Evolutionary conservation across 2,797 vertebrate genomes (phyloP).

Genomic region (Ptychadena robeensis): DNA sequence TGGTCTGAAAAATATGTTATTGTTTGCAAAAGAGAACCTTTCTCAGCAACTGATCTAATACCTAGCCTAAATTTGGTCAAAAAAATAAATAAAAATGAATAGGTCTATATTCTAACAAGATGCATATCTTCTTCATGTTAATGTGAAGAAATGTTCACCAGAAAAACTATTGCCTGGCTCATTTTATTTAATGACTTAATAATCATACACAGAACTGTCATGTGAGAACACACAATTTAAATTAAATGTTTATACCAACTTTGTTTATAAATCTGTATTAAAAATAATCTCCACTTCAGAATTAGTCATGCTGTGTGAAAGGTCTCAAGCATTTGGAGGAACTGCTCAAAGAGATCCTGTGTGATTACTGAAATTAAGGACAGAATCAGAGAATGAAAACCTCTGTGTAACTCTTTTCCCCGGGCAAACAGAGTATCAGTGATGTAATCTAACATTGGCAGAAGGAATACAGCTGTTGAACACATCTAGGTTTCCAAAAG

Average conservation of each 20-base stretch:
- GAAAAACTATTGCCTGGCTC: neutral
- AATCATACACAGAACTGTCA: neutral
- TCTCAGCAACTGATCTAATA: too few species aligned
- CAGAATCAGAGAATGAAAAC: constrained; percentile 27
- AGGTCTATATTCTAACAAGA: too few species aligned
- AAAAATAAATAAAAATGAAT: too few species aligned
- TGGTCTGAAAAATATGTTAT: too few species aligned
- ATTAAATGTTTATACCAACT: neutral
- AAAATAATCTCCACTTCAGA: constrained; percentile 8
- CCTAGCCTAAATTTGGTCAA: too few species aligned
- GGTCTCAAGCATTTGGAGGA: neutral
- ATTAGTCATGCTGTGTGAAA: constrained; percentile 19
- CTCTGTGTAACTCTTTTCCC: constrained; percentile 42
- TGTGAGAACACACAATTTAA: neutral
- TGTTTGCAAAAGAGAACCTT: too few species aligned
- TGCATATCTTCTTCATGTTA: too few species aligned
- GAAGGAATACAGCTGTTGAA: constrained; percentile 56
- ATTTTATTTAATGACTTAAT: neutral
- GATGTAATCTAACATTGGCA: constrained; percentile 58
- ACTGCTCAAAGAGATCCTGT: constrained; percentile 25
- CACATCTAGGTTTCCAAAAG: constrained; percentile 52
- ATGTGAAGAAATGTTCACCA: neutral
- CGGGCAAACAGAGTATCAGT: constrained; percentile 48
- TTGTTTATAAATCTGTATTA: neutral
- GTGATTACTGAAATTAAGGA: constrained; percentile 26